Evolutionary conservation across 2,113 vertebrate genomes (phyloP).

Genomic region (Nyctibius bracteatus): DNA sequence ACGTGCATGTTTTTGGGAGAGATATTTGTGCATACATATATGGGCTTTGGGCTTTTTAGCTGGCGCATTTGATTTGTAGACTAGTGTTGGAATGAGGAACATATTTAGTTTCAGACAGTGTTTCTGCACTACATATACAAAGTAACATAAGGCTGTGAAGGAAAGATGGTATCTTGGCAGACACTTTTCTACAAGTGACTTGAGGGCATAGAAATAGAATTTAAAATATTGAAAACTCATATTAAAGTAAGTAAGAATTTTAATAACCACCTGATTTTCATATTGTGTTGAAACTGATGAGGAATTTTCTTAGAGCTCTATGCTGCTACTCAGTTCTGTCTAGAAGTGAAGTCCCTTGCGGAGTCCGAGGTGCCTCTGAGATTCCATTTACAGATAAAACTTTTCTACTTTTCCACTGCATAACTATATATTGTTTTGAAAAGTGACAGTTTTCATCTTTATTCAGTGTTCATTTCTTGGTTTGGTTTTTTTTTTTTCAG

Average conservation of each 20-base stretch:
- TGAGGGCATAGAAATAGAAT: background rate
- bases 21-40: background rate
- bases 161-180: background rate
- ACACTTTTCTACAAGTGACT: background rate
- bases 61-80: background rate
- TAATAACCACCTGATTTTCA: background rate
- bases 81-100: background rate
- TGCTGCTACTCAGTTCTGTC: background rate
- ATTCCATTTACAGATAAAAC: background rate
- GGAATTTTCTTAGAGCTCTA: background rate
- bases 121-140: background rate
- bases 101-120: background rate
- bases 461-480: background rate
- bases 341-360: background rate
- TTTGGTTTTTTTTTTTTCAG: conserved; percentile 46
- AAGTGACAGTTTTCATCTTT: background rate
- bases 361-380: background rate
- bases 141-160: background rate
- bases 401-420: background rate
- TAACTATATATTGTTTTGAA: background rate
- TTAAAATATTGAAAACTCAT: background rate
- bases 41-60: background rate
- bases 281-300: background rate
- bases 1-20: background rate
- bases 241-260: background rate